These are phyloP conservation scores for Stenodema calcarata DNA, from an alignment of 2,888 invertebrate genomes.

Conservation along the genomic window DNA sequence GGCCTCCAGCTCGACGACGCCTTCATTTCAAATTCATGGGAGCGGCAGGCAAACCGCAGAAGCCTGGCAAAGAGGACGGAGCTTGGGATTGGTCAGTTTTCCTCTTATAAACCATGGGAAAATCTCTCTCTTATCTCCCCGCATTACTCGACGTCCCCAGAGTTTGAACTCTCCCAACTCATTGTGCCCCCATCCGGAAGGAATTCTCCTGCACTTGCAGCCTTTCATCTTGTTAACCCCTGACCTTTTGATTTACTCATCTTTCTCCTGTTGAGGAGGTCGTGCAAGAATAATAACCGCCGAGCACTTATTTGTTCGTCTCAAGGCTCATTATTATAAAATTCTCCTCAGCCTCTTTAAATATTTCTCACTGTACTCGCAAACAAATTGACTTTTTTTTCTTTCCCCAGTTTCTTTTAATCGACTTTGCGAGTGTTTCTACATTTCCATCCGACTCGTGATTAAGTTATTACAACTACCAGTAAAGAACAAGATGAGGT, in stretches of 20 bases:
- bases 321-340: slow-evolving; percentile 7
- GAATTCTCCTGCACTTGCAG: background rate
- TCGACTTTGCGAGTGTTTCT: background rate
- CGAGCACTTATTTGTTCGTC: background rate
- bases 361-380: background rate
- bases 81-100: slow-evolving; percentile 8
- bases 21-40: slow-evolving; percentile 14
- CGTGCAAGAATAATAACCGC: background rate
- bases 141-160: background rate
- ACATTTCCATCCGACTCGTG: background rate
- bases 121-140: background rate
- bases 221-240: slow-evolving; percentile 7
- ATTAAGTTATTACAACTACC: background rate
- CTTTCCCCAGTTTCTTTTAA: background rate
- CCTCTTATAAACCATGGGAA: background rate
- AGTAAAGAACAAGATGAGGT: too few relatives aligned
- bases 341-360: background rate
- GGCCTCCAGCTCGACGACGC: background rate
- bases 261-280: background rate
- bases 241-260: slow-evolving; percentile 22
- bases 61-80: background rate
- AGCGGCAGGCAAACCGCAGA: background rate
- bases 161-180: background rate
- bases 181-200: background rate
- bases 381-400: background rate